Evolutionary conservation across 2,888 invertebrate genomes (phyloP).

Genomic region (Tromatobia lineatoria): DNA sequence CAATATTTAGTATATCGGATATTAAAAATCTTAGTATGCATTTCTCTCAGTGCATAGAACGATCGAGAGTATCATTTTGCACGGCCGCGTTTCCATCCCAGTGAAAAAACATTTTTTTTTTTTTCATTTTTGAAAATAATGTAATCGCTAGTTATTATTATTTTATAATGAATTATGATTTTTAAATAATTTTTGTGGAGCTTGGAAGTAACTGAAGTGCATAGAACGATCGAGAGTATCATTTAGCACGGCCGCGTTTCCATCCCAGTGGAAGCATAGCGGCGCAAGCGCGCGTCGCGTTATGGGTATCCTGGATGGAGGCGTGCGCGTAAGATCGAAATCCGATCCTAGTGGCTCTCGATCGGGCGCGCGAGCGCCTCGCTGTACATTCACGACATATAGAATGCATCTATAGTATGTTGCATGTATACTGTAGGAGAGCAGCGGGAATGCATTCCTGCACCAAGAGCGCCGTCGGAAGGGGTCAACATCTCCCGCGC

Average conservation of each 20-base stretch:
- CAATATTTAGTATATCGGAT: no score
- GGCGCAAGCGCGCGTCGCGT: constrained; percentile 27
- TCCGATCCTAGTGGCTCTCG: constrained; percentile 59
- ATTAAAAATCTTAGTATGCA: no score
- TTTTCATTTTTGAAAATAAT: background rate
- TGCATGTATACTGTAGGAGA: constrained; percentile 22
- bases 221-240: constrained; percentile 32
- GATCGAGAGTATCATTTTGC: constrained; percentile 36
- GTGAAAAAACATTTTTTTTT: no score
- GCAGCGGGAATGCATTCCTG: constrained; percentile 55
- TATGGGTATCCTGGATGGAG: constrained; percentile 45
- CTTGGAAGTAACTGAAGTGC: background rate
- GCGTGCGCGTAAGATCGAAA: constrained; percentile 62
- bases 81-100: constrained; percentile 2
- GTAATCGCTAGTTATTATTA: background rate
- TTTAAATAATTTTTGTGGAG: background rate
- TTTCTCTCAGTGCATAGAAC: no score
- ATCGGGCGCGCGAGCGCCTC: constrained; percentile 40
- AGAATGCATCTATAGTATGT: background rate
- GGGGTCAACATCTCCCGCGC: constrained; percentile 58
- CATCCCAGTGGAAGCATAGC: constrained; percentile 25
- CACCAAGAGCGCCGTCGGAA: constrained; percentile 49
- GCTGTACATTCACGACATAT: background rate
- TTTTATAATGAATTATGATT: background rate
- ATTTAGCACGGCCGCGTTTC: constrained; percentile 23